phyloP scores from a whole-genome alignment of 2,113 vertebrate genomes.

The Odocoileus hemionus region DNA sequence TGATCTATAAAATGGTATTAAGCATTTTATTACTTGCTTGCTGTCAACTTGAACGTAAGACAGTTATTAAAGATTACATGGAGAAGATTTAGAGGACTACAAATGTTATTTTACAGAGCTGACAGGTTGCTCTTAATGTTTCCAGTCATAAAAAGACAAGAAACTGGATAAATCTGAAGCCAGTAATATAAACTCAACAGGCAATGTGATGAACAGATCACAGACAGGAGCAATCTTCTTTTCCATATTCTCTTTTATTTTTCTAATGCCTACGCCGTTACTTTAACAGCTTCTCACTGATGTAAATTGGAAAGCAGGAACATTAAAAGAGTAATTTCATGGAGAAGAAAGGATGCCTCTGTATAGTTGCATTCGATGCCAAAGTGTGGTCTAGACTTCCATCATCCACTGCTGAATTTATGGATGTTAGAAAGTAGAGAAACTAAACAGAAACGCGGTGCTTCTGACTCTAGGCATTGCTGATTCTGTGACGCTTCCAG shows the following conservation, averaged over 20 bases:
- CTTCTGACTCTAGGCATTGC: slow-evolving; percentile 40
- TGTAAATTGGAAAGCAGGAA: slow-evolving; percentile 65
- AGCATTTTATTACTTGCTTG: slow-evolving; percentile 73
- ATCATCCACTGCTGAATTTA: slow-evolving; percentile 40
- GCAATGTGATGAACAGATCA: slow-evolving; percentile 54
- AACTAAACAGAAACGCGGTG: background rate
- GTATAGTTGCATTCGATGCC: slow-evolving; percentile 47
- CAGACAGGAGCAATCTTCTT: slow-evolving; percentile 33
- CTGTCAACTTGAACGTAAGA: slow-evolving; percentile 60
- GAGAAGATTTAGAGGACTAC: slow-evolving; percentile 59
- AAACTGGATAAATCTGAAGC: slow-evolving; percentile 59
- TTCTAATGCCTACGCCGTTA: slow-evolving; percentile 43
- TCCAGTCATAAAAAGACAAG: slow-evolving; percentile 61
- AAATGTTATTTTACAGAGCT: slow-evolving; percentile 66
- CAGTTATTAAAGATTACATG: slow-evolving; percentile 72
- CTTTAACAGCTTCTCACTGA: slow-evolving; percentile 61
- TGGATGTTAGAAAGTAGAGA: slow-evolving; percentile 17
- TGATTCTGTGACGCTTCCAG: slow-evolving; percentile 27
- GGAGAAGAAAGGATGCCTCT: slow-evolving; percentile 41
- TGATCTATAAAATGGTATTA: slow-evolving; percentile 74
- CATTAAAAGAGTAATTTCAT: slow-evolving; percentile 60
- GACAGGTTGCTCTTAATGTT: slow-evolving; percentile 55
- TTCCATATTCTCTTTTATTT: slow-evolving; percentile 57
- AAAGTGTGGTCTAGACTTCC: slow-evolving; percentile 30
- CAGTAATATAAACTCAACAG: slow-evolving; percentile 34